Evolutionary conservation across 1,140 invertebrate species (phyloP).

Genomic region (Campoletis sonorensis): DNA sequence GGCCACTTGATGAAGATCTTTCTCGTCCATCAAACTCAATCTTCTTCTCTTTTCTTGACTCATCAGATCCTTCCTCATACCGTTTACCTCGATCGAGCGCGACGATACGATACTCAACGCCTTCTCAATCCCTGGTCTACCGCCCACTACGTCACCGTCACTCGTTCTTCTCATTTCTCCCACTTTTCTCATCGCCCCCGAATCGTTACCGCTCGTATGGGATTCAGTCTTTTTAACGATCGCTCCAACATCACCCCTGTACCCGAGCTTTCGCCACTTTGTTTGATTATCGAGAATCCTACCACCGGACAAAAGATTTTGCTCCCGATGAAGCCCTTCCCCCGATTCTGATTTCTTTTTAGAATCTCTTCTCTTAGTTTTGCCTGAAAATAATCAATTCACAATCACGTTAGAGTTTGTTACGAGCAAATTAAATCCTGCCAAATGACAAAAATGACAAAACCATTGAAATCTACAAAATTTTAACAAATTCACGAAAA

Average conservation of each 20-base stretch:
- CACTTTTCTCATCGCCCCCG: constrained; percentile 67
- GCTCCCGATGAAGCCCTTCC: constrained; percentile 73
- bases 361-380: constrained; percentile 77
- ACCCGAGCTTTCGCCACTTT: constrained; percentile 74
- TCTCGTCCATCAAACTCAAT: constrained; percentile 73
- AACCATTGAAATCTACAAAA: no score
- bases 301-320: constrained; percentile 73
- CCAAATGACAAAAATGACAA: no score
- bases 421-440: no score
- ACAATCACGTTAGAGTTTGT: neutral
- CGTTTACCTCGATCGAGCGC: constrained; percentile 70
- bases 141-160: constrained; percentile 70
- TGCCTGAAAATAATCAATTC: constrained; percentile 61
- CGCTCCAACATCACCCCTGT: constrained; percentile 66
- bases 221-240: constrained; percentile 66
- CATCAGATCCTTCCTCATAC: constrained; percentile 71
- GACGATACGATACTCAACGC: constrained; percentile 61
- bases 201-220: constrained; percentile 63
- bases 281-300: constrained; percentile 73
- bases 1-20: constrained; percentile 71
- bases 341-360: constrained; percentile 77
- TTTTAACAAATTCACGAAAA: no score
- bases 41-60: constrained; percentile 72
- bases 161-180: constrained; percentile 76
- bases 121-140: constrained; percentile 64